Conservation (phyloP, 1,140 invertebrate species). For the Tribolium madens region DNA sequence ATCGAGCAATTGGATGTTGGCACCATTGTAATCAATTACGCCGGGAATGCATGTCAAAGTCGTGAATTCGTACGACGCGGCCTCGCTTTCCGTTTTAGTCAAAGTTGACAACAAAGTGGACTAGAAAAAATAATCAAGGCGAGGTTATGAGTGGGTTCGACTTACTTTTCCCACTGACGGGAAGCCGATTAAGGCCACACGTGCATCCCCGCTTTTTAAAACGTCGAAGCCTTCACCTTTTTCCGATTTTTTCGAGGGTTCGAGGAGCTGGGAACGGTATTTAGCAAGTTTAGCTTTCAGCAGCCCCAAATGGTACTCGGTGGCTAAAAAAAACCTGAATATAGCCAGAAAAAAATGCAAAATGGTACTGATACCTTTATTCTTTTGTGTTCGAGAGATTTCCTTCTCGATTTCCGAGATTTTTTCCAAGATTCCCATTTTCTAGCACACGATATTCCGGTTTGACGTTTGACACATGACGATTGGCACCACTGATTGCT, state of each 20-base stretch:
- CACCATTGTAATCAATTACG: constrained; percentile 97
- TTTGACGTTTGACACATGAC: not conserved
- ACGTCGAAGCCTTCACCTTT: constrained; percentile 99
- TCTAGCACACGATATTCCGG: constrained; percentile 8
- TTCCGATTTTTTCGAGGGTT: constrained; percentile 94
- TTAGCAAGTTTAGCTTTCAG: constrained; percentile 99
- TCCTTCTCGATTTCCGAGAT: constrained; percentile 98
- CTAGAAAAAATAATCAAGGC: constrained; percentile 64
- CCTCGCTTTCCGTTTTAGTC: constrained; percentile 95
- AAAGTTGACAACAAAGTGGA: constrained; percentile 94
- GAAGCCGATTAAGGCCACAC: constrained; percentile 98
- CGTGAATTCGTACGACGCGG: constrained; percentile 98
- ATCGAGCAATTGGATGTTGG: constrained; percentile 98
- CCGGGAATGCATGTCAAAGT: constrained; percentile 99
- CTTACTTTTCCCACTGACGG: constrained; percentile 92
- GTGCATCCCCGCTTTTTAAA: constrained; percentile 98
- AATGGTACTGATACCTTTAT: constrained; percentile 84
- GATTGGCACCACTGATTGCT: not conserved
- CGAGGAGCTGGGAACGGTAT: constrained; percentile 94
- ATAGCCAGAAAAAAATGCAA: not conserved
- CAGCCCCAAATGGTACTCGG: constrained; percentile 98
- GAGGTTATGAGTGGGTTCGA: not conserved
- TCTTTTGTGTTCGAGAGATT: constrained; percentile 98
- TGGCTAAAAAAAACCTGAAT: constrained; percentile 77
- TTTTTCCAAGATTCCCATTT: constrained; percentile 97